These are phyloP conservation scores for Halichoeres trimaculatus DNA, from an alignment of 2,113 vertebrate genomes.

Conservation along the genomic window DNA sequence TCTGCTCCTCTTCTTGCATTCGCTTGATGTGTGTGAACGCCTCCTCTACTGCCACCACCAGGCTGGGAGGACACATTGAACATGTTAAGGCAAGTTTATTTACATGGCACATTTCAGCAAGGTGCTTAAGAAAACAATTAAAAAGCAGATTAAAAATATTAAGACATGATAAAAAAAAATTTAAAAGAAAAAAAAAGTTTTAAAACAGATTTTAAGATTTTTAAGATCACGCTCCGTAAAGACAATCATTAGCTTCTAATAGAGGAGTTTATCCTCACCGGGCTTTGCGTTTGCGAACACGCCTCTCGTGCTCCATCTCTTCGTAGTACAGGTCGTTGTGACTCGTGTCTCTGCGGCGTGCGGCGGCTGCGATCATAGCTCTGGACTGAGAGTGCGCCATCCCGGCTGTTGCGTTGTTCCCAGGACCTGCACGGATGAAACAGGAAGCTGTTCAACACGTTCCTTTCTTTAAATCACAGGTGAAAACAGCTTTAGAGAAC, in stretches of 20 bases:
- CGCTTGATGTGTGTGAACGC: constrained; percentile 96
- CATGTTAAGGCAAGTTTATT: too few species aligned
- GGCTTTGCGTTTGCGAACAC: constrained; percentile 91
- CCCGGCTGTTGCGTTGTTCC: constrained; percentile 71
- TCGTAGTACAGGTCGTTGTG: constrained; percentile 96
- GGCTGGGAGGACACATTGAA: constrained; percentile 72
- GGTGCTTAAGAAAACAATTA: too few species aligned
- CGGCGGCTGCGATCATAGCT: constrained; percentile 91
- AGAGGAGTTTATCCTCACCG: constrained; percentile 80
- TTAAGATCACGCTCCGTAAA: too few species aligned
- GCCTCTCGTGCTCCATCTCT: constrained; percentile 93
- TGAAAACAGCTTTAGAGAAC: not conserved
- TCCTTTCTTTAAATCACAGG: not conserved
- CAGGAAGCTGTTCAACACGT: not conserved
- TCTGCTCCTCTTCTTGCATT: constrained; percentile 92
- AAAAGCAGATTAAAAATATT: too few species aligned
- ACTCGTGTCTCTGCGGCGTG: constrained; percentile 89
- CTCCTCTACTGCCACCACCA: constrained; percentile 95
- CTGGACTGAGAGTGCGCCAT: constrained; percentile 86
- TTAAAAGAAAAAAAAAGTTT: too few species aligned
- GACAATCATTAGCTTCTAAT: too few species aligned
- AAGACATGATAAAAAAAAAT: too few species aligned
- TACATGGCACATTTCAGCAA: too few species aligned
- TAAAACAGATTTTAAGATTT: too few species aligned
- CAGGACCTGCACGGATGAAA: constrained; percentile 55